These are phyloP conservation scores for Diplolepis rosae DNA, from an alignment of 2,888 invertebrate genomes.

Conservation along the genomic window DNA sequence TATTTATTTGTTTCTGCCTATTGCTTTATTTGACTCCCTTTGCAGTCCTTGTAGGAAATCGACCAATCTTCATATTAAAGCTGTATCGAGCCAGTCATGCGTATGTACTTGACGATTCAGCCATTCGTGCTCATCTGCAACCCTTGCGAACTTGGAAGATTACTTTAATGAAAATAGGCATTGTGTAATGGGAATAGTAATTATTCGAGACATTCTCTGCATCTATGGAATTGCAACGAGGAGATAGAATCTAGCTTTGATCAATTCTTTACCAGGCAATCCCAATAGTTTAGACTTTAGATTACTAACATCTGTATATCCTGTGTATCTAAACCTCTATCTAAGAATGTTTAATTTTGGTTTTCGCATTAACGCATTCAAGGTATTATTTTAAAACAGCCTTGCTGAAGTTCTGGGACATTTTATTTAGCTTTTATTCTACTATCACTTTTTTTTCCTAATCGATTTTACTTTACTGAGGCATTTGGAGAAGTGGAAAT, in stretches of 20 bases:
- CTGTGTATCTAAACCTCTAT: background rate
- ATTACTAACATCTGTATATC: too few species aligned
- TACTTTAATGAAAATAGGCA: constrained; percentile 29
- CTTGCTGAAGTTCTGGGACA: background rate
- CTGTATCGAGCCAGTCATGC: constrained; percentile 55
- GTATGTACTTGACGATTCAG: constrained; percentile 46
- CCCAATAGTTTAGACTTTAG: too few species aligned
- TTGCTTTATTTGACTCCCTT: constrained; percentile 43
- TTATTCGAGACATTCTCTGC: constrained; percentile 22
- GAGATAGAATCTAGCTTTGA: background rate
- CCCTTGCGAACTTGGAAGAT: constrained; percentile 36
- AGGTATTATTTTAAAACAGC: background rate
- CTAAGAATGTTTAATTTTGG: too few species aligned
- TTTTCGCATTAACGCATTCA: background rate
- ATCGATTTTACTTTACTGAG: constrained; percentile 21
- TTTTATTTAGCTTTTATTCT: background rate
- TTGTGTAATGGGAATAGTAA: constrained; percentile 24
- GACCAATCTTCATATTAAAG: constrained; percentile 60
- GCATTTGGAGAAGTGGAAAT: constrained; percentile 22
- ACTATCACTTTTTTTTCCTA: constrained; percentile 7
- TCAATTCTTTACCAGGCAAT: background rate
- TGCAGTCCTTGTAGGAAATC: constrained; percentile 46
- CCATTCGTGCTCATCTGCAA: constrained; percentile 45
- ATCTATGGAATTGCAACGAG: background rate
- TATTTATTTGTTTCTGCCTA: background rate